Percentiles rank a stretch among this genome's conserved stretches.
phyloP scores from a whole-genome alignment of 2,888 invertebrate genomes.

The Thera britannica region DNA sequence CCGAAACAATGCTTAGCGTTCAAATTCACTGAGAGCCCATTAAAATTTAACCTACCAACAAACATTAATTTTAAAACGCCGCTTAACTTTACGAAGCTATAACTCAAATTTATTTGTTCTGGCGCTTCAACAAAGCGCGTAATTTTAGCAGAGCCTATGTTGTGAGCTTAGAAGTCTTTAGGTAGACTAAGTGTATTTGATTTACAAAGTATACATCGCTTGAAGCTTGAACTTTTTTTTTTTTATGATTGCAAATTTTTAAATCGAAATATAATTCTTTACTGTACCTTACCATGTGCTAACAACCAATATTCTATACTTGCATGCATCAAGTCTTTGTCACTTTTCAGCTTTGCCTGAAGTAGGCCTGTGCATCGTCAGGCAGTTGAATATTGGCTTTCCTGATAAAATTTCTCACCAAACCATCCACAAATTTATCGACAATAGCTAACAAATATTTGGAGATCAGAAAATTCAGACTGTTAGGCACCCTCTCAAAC shows the following conservation, averaged over 20 bases:
- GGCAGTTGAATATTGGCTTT: background rate
- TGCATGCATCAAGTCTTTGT: no score
- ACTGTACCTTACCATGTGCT: no score
- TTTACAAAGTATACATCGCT: background rate
- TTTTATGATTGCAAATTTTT: no score
- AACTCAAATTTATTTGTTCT: conserved; percentile 57
- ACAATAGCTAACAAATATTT: background rate
- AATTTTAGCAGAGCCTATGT: conserved; percentile 34
- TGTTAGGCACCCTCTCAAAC: background rate
- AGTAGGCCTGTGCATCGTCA: no score
- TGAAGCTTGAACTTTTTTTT: no score
- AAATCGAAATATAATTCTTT: no score
- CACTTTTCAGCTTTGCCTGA: no score
- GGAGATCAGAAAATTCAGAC: background rate
- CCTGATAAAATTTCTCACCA: background rate
- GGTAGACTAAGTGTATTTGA: background rate
- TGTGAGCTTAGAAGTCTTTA: background rate
- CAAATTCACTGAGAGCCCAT: conserved; percentile 36
- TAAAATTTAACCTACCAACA: conserved; percentile 45
- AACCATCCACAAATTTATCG: background rate
- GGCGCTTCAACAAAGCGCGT: conserved; percentile 48
- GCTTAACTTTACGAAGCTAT: conserved; percentile 52
- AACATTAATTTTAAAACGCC: conserved; percentile 46
- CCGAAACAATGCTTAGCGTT: conserved; percentile 34
- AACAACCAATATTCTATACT: no score